phyloP scores from a whole-genome alignment of 2,113 vertebrate species.

The Odocoileus virginianus region DNA sequence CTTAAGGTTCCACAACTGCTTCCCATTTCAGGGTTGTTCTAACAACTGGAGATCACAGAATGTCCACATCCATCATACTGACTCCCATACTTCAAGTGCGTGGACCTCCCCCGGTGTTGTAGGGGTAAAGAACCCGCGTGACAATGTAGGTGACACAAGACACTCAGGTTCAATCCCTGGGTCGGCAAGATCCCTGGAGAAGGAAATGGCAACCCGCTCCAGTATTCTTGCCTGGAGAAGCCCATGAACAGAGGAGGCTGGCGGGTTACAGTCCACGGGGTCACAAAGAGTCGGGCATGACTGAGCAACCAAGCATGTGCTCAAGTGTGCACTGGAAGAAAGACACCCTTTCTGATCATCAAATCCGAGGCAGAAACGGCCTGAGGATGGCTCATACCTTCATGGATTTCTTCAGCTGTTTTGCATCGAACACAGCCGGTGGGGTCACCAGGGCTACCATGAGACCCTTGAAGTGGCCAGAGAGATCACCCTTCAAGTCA shows the following conservation, averaged over 20 bases:
- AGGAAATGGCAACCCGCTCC: background rate
- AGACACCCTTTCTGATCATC: background rate
- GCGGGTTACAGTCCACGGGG: background rate
- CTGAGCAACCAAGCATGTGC: background rate
- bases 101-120: background rate
- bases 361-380: background rate
- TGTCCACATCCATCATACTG: background rate
- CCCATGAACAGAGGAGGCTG: background rate
- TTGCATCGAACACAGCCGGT: conserved; percentile 84
- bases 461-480: conserved; percentile 85
- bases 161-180: background rate
- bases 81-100: background rate
- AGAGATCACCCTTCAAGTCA: conserved; percentile 88
- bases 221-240: background rate
- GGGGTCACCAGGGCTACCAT: conserved; percentile 84
- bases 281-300: background rate
- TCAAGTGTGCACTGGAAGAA: background rate
- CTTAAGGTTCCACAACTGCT: background rate
- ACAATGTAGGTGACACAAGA: background rate
- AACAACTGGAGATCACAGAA: background rate
- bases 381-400: conserved; percentile 78
- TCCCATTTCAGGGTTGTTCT: background rate
- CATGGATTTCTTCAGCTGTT: conserved; percentile 84
- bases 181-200: background rate
- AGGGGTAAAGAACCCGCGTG: background rate